Base-by-base conservation (phyloP, 2,888 invertebrate genomes). In the Brachypterus glaber region DNA sequence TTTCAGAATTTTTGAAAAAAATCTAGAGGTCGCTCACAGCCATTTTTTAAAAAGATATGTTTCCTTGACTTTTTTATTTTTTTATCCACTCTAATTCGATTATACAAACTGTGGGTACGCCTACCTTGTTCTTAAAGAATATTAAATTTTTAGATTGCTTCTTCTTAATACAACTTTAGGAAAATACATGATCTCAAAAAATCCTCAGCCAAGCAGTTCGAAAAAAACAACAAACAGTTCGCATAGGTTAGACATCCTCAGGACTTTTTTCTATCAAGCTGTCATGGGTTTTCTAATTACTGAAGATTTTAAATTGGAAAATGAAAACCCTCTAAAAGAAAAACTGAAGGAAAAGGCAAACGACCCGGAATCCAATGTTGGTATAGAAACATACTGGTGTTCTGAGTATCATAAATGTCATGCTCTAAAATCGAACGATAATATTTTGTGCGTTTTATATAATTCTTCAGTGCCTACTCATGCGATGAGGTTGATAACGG, bases 361-460 rank as follows among this genome's bases (percentile, higher is more conserved):
- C 12, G 21, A 35, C 11, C 40, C 48, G n/a, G 54, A 59, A 32
- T 49, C 54, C 8, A 62, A 65, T 30, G 49, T 57, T 9, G 66
- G 65, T 4, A 65, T 64, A 44, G 85, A 86, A 65, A 79, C 82
- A 1, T 88, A 86, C 58, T 84, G 87, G 80, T 81, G 82, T 59
- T 83, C 86, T 0, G 88, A 90, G 56, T 86, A 85, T 59, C 83
- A 88, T 61, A 89, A 89, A 63, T 86, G 88, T 53, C 85, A 87
- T 56, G 84, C 83, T 0, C 69, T 79, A 13, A 76, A 76, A 55
- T 70, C 72, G 2, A 72, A 71, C 5, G 72, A 77, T 44, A 74
- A 83, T 51, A 66, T 88, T 39, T 70, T 88, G 43, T 86, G 84
- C 57, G 73, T 79, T 5, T 66, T 89, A 0, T 90, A 82, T 55